These are phyloP conservation scores for Psittacula derbiana DNA, from an alignment of 2,797 vertebrate species.

Conservation along the genomic window DNA sequence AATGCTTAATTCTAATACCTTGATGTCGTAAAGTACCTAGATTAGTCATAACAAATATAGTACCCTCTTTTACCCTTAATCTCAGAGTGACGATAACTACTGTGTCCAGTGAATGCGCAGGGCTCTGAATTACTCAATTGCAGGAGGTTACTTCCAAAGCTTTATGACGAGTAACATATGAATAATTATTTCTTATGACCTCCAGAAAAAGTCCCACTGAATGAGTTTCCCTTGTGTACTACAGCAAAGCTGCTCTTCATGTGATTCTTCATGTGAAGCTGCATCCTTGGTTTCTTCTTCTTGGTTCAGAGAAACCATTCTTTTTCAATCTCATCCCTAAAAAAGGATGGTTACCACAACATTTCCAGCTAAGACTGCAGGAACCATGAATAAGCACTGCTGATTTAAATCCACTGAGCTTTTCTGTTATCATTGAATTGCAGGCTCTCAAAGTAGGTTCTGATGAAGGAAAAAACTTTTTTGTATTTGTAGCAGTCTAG, in stretches of 20 bases:
- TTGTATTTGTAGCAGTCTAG: not conserved
- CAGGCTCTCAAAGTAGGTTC: not conserved
- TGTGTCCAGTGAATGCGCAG: not conserved
- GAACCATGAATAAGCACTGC: not conserved
- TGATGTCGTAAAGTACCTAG: not conserved
- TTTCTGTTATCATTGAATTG: not conserved
- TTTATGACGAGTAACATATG: not conserved
- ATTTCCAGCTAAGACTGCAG: not conserved
- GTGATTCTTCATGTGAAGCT: not conserved
- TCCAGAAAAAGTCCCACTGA: not conserved
- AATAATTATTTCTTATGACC: not conserved
- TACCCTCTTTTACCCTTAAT: not conserved
- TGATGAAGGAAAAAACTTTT: not conserved
- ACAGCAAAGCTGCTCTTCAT: not conserved
- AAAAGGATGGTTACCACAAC: not conserved
- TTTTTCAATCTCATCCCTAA: not conserved
- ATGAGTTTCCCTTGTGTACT: not conserved
- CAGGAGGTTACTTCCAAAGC: not conserved
- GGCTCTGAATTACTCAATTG: not conserved
- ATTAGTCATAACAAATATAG: not conserved
- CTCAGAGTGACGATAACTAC: not conserved
- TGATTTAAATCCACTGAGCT: not conserved
- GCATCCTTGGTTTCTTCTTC: not conserved
- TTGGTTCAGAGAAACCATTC: not conserved
- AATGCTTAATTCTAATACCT: not conserved